These are phyloP conservation scores for Entomyzon cyanotis DNA, from an alignment of 2,113 vertebrate species.

Conservation along the genomic window DNA sequence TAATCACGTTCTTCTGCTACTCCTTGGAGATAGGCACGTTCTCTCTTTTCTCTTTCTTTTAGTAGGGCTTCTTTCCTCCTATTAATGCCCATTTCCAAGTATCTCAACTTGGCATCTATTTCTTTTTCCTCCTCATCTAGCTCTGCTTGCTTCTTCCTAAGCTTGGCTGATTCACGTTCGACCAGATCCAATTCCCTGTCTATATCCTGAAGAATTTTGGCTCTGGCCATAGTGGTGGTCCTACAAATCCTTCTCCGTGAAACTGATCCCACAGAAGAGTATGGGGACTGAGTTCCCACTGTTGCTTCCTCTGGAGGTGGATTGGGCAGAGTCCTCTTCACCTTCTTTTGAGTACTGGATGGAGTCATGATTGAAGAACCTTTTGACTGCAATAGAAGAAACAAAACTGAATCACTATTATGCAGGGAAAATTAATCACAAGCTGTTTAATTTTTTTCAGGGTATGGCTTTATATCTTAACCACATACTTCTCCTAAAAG, in stretches of 20 bases:
- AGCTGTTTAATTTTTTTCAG: background rate
- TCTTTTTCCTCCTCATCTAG: conserved; percentile 98
- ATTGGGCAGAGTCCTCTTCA: conserved; percentile 95
- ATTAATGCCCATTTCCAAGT: conserved; percentile 99
- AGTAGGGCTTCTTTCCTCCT: conserved; percentile 95
- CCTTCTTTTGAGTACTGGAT: conserved; percentile 90
- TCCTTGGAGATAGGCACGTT: conserved; percentile 95
- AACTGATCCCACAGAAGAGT: conserved; percentile 82
- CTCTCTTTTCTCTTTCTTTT: conserved; percentile 96
- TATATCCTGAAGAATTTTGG: conserved; percentile 98
- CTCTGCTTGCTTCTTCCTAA: conserved; percentile 97
- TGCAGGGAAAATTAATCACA: background rate
- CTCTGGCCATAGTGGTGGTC: conserved; percentile 94
- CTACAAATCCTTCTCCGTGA: conserved; percentile 92
- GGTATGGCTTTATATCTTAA: background rate
- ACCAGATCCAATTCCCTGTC: conserved; percentile 97
- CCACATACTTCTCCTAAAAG: background rate
- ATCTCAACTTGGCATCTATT: conserved; percentile 96
- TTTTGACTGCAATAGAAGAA: conserved; percentile 81
- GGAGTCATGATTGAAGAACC: conserved; percentile 80
- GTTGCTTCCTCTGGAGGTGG: conserved; percentile 91
- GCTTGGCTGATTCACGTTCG: conserved; percentile 96
- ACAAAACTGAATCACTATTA: conserved; percentile 22
- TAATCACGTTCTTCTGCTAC: conserved; percentile 98
- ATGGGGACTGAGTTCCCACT: conserved; percentile 79